Base-by-base conservation (phyloP, 2,888 invertebrate species). In the Drosophila birchii region DNA sequence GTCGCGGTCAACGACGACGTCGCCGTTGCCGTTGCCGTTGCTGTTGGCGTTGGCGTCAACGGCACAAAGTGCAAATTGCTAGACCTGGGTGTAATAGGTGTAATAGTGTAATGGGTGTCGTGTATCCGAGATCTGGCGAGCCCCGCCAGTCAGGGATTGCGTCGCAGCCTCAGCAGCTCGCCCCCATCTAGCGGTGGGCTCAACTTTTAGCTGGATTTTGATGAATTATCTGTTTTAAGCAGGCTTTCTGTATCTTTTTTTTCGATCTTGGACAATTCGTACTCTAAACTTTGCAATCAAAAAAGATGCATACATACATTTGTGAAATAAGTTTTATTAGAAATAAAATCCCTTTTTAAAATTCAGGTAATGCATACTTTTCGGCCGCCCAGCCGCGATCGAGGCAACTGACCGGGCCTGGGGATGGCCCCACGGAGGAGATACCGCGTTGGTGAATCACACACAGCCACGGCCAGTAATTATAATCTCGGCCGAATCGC, bases 51-150 rank as follows among this genome's bases (percentile, higher is more conserved):
- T n/a, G 53, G 26, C 54, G 20, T 16, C 26, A 41, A 16, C 9
- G 49, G 59, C 58, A 59, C 76, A 70, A 69, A 74, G 76, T 76
- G 67, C 72, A 69, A 38, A 58, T 36, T 36, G 32, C 18, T 2
- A 49, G 8, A 18, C 44, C 23, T 26, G 49, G 8, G 51, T 55
- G 44, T 55, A 39, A 45, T 43, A 12, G 18, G 11, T 34, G n/a
- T 58, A 29, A 23, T 20, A 16, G 32, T 49, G 49, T 32, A 18
- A 29, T 57, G 16, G 36, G 26, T 60, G n/a, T 53, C 34, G 34
- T 39, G n/a, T 26, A 64, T 23, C 45, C 64, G 41, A 51, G 62
- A 44, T 44, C n/a, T 29, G n/a, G n/a, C 11, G 20, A 23, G 51
- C 34, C 1, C 11, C 1, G 14, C 0, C 20, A 51, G 51, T 51